phyloP scores from a whole-genome alignment of 2,797 vertebrate genomes.

The Siniperca obscura region DNA sequence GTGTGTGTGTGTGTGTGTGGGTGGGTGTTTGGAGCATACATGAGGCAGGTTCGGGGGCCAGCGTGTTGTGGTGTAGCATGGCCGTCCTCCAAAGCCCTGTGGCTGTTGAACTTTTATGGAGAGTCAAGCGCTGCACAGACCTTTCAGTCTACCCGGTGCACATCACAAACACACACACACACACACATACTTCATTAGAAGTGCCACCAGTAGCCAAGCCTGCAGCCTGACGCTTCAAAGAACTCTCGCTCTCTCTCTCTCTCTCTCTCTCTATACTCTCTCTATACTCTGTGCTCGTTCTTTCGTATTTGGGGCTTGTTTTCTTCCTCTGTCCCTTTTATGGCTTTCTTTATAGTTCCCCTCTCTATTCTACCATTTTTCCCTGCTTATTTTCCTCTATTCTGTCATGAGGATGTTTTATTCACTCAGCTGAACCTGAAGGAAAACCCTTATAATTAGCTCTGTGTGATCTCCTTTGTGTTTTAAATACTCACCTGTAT shows the following conservation, averaged over 20 bases:
- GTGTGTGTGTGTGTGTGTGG: conserved; percentile 26
- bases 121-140: conserved; percentile 78
- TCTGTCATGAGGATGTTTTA: background rate
- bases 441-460: conserved; percentile 24
- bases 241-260: conserved; percentile 20
- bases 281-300: conserved; percentile 2
- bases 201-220: conserved; percentile 69
- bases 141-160: conserved; percentile 60
- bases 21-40: conserved; percentile 58
- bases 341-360: conserved; percentile 17
- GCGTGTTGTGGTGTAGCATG: conserved; percentile 72
- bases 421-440: background rate
- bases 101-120: conserved; percentile 84
- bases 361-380: conserved; percentile 20
- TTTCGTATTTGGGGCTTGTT: conserved; percentile 43
- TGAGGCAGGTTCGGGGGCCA: conserved; percentile 68
- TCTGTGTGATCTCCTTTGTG: conserved; percentile 30
- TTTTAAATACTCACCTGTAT: background rate
- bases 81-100: conserved; percentile 76
- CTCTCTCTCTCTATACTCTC: conserved; percentile 2
- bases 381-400: conserved; percentile 1
- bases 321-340: conserved; percentile 31
- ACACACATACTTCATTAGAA: conserved; percentile 72
- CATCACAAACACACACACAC: conserved; percentile 40
- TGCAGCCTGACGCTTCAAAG: conserved; percentile 75